Conservation (phyloP, 2,113 vertebrate species). For the Salvelinus sp. region DNA sequence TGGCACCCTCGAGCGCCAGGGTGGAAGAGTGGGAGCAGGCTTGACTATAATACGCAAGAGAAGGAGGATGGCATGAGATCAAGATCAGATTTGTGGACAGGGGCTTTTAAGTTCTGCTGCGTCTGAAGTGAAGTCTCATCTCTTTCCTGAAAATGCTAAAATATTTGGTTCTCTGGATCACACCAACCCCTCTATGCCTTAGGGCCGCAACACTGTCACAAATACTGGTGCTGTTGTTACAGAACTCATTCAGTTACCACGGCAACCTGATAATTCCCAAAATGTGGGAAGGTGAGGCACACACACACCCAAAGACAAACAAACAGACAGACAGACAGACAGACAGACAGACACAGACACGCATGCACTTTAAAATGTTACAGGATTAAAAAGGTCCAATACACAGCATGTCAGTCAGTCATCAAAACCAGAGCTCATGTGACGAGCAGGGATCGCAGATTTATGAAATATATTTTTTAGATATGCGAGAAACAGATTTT, state of each 20-base stretch:
- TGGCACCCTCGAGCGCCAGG: too few relatives aligned
- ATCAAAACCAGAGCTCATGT: background rate
- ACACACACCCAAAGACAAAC: background rate
- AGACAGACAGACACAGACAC: too few relatives aligned
- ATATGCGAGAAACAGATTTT: slow-evolving; percentile 4
- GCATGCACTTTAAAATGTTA: background rate
- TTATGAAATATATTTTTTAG: background rate
- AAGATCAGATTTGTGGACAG: background rate
- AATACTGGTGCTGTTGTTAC: slow-evolving; percentile 44
- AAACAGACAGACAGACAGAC: too few relatives aligned
- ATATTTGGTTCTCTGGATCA: slow-evolving; percentile 7
- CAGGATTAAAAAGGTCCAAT: background rate
- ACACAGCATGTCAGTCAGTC: background rate
- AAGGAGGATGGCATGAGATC: background rate
- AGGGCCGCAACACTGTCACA: slow-evolving; percentile 6
- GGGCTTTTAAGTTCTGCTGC: background rate
- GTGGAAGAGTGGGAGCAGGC: too few relatives aligned
- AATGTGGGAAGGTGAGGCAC: background rate
- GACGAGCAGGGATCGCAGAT: too few relatives aligned
- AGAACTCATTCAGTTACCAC: slow-evolving; percentile 32
- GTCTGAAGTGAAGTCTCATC: too few relatives aligned
- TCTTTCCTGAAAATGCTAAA: background rate
- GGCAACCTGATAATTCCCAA: slow-evolving; percentile 22
- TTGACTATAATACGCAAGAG: background rate
- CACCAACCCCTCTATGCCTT: background rate